These are phyloP conservation scores for Cariama cristata DNA, from an alignment of 2,113 vertebrate species.

Conservation along the genomic window DNA sequence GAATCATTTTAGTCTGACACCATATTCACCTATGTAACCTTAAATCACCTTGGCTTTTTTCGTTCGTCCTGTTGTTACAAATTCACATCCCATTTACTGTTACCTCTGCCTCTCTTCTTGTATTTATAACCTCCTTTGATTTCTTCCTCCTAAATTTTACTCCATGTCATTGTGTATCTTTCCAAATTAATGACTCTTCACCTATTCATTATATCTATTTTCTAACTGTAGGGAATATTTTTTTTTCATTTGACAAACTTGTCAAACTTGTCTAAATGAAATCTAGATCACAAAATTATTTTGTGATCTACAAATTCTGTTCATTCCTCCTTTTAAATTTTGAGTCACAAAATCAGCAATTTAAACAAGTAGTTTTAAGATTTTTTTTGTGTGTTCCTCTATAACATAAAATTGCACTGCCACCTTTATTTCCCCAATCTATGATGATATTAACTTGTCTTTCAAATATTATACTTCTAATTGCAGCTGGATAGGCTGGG, in stretches of 20 bases:
- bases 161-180: background rate
- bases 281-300: background rate
- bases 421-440: background rate
- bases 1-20: background rate
- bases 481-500: constrained; percentile 18
- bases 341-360: background rate
- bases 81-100: background rate
- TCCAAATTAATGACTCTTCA: background rate
- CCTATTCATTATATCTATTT: background rate
- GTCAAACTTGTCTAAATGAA: background rate
- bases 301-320: background rate
- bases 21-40: background rate
- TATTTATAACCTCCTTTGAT: background rate
- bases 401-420: background rate
- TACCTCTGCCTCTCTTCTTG: background rate
- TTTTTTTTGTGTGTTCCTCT: background rate
- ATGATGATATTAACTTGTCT: constrained; percentile 10
- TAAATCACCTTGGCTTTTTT: background rate
- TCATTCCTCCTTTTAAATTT: background rate
- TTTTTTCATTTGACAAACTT: background rate
- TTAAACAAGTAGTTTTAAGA: constrained; percentile 27
- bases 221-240: background rate
- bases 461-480: background rate
- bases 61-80: background rate
- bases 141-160: background rate